These are phyloP conservation scores for Eretmocerus hayati DNA, from an alignment of 2,888 invertebrate genomes.

Conservation along the genomic window DNA sequence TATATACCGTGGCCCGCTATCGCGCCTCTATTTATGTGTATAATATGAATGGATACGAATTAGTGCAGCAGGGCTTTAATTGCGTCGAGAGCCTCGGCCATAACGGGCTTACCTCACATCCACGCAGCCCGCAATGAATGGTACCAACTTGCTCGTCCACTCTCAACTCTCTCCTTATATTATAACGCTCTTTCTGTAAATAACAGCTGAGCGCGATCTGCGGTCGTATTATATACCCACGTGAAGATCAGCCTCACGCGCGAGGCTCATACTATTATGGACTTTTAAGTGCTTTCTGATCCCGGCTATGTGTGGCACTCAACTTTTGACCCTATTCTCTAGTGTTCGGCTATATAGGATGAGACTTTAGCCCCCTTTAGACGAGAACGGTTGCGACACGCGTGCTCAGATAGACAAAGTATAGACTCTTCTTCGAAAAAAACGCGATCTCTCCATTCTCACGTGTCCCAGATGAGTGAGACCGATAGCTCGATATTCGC, in stretches of 20 bases:
- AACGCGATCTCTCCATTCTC: slow-evolving; percentile 6
- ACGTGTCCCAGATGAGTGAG: slow-evolving; percentile 13
- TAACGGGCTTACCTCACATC: background rate
- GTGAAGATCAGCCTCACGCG: no score
- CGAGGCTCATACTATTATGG: background rate
- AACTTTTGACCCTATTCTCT: no score
- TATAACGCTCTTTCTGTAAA: no score
- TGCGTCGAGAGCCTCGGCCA: slow-evolving; percentile 6
- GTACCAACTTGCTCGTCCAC: background rate
- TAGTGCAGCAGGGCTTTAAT: slow-evolving; percentile 7
- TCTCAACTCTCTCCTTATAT: background rate
- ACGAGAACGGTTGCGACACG: no score
- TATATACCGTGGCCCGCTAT: slow-evolving; percentile 1
- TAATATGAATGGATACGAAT: background rate
- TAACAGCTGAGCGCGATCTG: no score
- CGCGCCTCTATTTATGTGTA: background rate
- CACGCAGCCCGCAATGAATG: slow-evolving; percentile 11
- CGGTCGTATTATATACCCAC: no score
- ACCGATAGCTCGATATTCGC: background rate
- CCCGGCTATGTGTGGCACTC: no score
- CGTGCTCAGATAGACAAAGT: no score
- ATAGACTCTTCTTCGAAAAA: no score
- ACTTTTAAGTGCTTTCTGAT: slow-evolving; percentile 15
- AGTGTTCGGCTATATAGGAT: no score
- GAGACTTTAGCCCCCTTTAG: no score